Percentiles rank a stretch among this genome's conserved stretches.
These are phyloP conservation scores for Whitmania pigra DNA, from an alignment of 1,140 invertebrate species.

Conservation along the genomic window DNA sequence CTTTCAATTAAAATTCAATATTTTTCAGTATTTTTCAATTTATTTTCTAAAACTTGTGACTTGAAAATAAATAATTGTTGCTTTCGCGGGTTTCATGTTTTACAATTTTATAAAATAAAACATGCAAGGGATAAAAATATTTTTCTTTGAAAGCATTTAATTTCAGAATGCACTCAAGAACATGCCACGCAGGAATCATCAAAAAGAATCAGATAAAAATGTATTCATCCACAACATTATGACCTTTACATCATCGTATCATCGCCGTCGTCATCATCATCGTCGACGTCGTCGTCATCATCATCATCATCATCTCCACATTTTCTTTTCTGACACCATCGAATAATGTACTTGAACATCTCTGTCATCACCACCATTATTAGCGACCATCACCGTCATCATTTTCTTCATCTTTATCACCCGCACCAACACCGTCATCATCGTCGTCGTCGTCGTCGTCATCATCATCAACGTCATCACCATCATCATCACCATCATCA, in stretches of 20 bases:
- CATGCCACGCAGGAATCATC: neutral
- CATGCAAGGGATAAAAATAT: too few relatives aligned
- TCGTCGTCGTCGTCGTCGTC: neutral
- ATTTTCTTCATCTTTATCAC: neutral
- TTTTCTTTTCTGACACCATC: neutral
- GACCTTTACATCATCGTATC: neutral
- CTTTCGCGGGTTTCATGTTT: too few relatives aligned
- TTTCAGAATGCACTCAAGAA: neutral
- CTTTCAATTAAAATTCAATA: too few relatives aligned
- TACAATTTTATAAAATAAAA: too few relatives aligned
- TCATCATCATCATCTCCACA: neutral
- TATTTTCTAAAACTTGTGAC: too few relatives aligned
- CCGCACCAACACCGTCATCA: neutral
- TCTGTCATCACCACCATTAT: neutral
- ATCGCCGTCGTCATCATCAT: neutral
- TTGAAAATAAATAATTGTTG: too few relatives aligned
- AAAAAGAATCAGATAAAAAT: neutral
- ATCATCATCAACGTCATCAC: slow-evolving; percentile 1
- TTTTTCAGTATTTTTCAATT: too few relatives aligned
- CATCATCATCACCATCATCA: slow-evolving; percentile 10
- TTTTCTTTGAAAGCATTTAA: too few relatives aligned
- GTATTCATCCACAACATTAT: too few relatives aligned
- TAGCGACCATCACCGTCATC: neutral
- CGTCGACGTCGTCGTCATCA: too few relatives aligned
- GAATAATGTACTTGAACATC: neutral